Percentiles rank a stretch among this genome's conserved stretches.
Evolutionary conservation across 64 coral and sea anemone genomes (phyloP).

Genomic region (Montipora capricornis): DNA sequence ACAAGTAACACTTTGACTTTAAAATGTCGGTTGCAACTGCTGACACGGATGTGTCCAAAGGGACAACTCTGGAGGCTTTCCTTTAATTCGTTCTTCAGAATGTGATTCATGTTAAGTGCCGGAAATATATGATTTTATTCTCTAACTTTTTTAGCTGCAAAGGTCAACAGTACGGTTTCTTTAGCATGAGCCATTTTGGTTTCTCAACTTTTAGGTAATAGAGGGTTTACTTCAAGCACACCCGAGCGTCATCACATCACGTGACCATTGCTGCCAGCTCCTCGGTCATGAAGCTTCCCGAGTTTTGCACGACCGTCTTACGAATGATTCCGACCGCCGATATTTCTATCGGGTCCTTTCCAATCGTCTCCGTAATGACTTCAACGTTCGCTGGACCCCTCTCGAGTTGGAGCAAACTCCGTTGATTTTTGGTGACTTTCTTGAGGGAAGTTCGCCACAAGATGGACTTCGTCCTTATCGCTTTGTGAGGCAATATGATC

Average conservation of each 20-base stretch:
- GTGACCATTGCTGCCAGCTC: conserved; percentile 80
- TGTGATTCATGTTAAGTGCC: no score
- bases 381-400: conserved; percentile 63
- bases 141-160: no score
- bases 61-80: no score
- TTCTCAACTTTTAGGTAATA: conserved; percentile 74
- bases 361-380: conserved; percentile 74
- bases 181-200: neutral
- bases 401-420: conserved; percentile 75
- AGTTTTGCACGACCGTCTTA: conserved; percentile 96
- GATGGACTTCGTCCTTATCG: conserved; percentile 77
- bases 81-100: no score
- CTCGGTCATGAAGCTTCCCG: conserved; percentile 89
- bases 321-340: conserved; percentile 84
- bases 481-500: conserved; percentile 73
- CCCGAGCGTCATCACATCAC: conserved; percentile 74
- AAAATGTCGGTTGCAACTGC: no score
- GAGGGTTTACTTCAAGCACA: conserved; percentile 93
- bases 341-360: conserved; percentile 84
- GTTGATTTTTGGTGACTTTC: conserved; percentile 93
- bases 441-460: conserved; percentile 58
- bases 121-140: no score
- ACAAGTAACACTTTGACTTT: no score
- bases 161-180: no score
- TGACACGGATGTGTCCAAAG: no score